These are phyloP conservation scores for Cossypha dichroa DNA, from an alignment of 2,797 vertebrate species.

Conservation along the genomic window DNA sequence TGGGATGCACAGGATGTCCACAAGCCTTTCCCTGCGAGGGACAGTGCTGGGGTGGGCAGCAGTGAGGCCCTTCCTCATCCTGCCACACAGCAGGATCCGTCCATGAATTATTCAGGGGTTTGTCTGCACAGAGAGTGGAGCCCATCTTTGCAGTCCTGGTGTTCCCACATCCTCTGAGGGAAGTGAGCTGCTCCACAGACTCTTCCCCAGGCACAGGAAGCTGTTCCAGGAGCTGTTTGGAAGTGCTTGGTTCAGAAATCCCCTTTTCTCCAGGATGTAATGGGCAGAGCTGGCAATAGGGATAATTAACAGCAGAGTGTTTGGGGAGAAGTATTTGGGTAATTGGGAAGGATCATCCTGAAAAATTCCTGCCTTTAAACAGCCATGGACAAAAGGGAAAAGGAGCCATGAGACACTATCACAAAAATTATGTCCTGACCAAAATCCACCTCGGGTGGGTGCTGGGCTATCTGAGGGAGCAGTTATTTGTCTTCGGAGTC, in stretches of 20 bases:
- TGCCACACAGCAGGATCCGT: accelerated
- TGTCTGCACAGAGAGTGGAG: not conserved
- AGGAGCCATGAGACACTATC: not conserved
- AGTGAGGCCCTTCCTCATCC: not conserved
- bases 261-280: not conserved
- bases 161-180: not conserved
- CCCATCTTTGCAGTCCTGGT: not conserved
- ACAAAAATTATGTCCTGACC: not conserved
- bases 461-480: not conserved
- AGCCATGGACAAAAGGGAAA: not conserved
- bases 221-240: not conserved
- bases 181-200: not conserved
- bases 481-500: not conserved
- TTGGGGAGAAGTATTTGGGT: not conserved
- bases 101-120: not conserved
- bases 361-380: not conserved
- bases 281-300: not conserved
- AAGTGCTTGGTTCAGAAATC: not conserved
- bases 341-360: not conserved
- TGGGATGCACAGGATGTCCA: not conserved
- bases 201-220: not conserved
- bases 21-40: not conserved
- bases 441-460: not conserved
- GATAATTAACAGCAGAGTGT: not conserved
- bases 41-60: not conserved